Base-by-base conservation (phyloP, 2,113 vertebrate genomes). In the Scomber japonicus region DNA sequence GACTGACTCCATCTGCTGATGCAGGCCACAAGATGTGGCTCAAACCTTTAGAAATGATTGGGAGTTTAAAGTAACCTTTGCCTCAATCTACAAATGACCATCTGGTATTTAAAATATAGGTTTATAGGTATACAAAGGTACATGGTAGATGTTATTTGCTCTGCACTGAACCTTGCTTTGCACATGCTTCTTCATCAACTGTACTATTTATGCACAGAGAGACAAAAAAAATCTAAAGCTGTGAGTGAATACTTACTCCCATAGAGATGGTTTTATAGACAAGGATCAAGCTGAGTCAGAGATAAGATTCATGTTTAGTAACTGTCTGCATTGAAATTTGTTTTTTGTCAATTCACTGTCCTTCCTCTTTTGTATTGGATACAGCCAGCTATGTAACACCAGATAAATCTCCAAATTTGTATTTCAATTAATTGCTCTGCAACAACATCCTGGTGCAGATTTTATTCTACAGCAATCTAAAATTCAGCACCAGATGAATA, bases 151-250 rank as follows among this genome's bases (percentile, higher is more conserved):
- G 63, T 75, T 81, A 44, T 65, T 53, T 83, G 76, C 85, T 80
- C 74, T 77, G 80, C 90, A 83, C 81, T 87, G 72, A 82, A 85
- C 66, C 73, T 75, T 30, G 81, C 82, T 92, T 93, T 91, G 88
- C 90, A 88, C 87, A 88, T 69, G 85, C 83, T 89, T 92, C 84
- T 67, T 85, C 79, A 83, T 91, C 75, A 71, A 83, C 61, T 84
- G 85, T 90, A 88, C 88, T 87, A 89, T 90, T 89, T 79, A 85
- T 85, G 83, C 85, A 90, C 88, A 88, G 61, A 85, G 69, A 87
- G 53, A 85, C 64, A 76, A 80, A 60, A 55, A 70, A 71, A 84
- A 57, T 78, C 57, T 81, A 81, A 84, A 87, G 66, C 81, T 90
- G 86, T 90, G 84, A 86, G 79, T 78, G 67, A 83, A 59, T 54